These are phyloP conservation scores for Formica selysi DNA, from an alignment of 1,140 invertebrate species.

Conservation along the genomic window DNA sequence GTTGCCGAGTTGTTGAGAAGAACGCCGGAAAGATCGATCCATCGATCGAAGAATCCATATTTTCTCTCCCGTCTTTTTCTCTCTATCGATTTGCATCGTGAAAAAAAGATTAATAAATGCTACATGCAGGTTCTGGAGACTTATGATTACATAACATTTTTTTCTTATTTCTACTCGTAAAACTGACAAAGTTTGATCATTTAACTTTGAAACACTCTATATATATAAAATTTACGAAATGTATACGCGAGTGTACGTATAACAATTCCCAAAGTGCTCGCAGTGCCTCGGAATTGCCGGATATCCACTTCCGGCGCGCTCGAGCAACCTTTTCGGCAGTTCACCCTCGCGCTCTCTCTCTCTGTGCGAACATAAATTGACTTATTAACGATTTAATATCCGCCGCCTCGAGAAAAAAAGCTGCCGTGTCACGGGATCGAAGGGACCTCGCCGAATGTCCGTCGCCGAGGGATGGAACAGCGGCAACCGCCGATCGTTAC, in stretches of 20 bases:
- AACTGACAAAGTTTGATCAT: too few relatives aligned
- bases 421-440: conserved; percentile 9
- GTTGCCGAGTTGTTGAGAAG: background rate
- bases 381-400: conserved; percentile 41
- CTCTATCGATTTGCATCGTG: background rate
- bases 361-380: conserved; percentile 21
- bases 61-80: background rate
- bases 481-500: conserved; percentile 70
- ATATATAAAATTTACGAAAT: background rate
- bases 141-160: too few relatives aligned
- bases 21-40: background rate
- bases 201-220: background rate
- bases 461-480: background rate
- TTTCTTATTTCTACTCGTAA: too few relatives aligned
- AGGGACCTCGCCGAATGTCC: background rate
- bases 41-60: background rate
- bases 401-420: background rate
- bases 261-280: background rate
- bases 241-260: background rate
- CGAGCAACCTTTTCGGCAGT: conserved; percentile 30
- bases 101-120: background rate
- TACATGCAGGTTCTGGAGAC: too few relatives aligned
- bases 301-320: conserved; percentile 36
- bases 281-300: conserved; percentile 23
- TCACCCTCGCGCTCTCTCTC: conserved; percentile 1